Base-by-base conservation (phyloP, 64 coral and sea anemone genomes). In the Dendrophyllia cribrosa region DNA sequence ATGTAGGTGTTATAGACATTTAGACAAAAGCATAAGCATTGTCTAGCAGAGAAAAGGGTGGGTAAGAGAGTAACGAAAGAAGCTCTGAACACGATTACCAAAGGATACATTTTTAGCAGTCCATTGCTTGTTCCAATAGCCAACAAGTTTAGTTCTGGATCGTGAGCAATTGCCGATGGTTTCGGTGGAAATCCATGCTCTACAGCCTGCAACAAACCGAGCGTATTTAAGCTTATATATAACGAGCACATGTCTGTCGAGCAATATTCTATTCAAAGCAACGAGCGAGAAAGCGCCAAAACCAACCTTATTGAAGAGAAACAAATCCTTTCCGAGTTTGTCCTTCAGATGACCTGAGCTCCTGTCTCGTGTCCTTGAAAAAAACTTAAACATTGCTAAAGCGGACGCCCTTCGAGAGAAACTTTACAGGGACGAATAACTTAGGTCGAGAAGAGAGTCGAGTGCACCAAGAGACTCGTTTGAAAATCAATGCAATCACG, bases 141-240 rank as follows among this genome's bases (percentile, higher is more conserved):
- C 13, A 99, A 74, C 45, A 99, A 79, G 47, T 92, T 85, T 59
- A 96, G 74, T 50, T 94, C 86, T 72, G 94, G 88, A 93, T 99
- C 97, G 51, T 96, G 94, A 88, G 97, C 97, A 53, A 99, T 78
- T 44, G 97, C 97, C 52, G 94, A 96, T 52, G 97, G 97, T 79
- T 99, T 99, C 64, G 95, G 97, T 65, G 97, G 97, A 92, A 99
- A 99, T 58, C 97, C 97, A 89, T 99, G 97, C 55, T 99, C 97
- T 34, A 99, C 87, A 84, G 94, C 96, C 97, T 99, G 80, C 82
- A 91, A 96, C 74, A 95, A 93, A 98, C 79, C 24, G 60, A 67
- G 26, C 14, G 62, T 84, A 46, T 84, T 59, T 34, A 34, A 34
- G 34, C 34, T 34, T 51, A 87, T 87, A 87, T 51, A 87, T 87